Base-by-base conservation (phyloP, 1,140 invertebrate species). In the Scaptomyza hsui region DNA sequence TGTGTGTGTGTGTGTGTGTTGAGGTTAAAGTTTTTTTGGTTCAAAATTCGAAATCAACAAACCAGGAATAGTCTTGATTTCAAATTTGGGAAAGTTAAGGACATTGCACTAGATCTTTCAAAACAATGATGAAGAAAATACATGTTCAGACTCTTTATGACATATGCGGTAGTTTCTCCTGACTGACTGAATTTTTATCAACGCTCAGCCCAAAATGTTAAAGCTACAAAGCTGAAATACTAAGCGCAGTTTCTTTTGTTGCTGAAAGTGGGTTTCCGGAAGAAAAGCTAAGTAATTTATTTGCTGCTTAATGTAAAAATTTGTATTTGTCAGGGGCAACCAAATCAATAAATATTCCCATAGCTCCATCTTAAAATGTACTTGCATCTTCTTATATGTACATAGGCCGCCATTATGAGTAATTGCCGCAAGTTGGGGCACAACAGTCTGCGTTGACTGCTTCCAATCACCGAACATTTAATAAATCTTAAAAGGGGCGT, bases 401-500 rank as follows among this genome's bases (percentile, higher is more conserved):
- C 44, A 56, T 56, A 61, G 56, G 51, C 16, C 65, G 72, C 60
- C 72, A 65, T 67, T 62, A 39, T 48, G 47, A 45, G 42, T 49
- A 65, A 71, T 62, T 71, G 78, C 41, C 6, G 18, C 26, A 26
- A 16, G 18, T 18, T 21, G 26, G 32, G 29, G 48, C 60, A n/a
- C 39, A 7, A 29, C 21, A 21, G 29, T 39, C 35, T 19, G 26
- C 53, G 37, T n/a, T 72, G 53, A 53, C 55, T 74, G 37, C 60
- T 70, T 78, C 64, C 77, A 75, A 75, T 79, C 65, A 32, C 65
- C 60, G 56, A 65, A 67, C 71, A 75, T 67, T 75, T 62, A 75
- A 79, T 72, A 80, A 75, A 75, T 72, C 72, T 49, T 64, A 48
- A 65, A 65, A 69, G 72, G 76, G 76, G 61, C 72, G 72, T 72